These are phyloP conservation scores for Acanthiza pusilla DNA, from an alignment of 2,797 vertebrate genomes.

Conservation along the genomic window DNA sequence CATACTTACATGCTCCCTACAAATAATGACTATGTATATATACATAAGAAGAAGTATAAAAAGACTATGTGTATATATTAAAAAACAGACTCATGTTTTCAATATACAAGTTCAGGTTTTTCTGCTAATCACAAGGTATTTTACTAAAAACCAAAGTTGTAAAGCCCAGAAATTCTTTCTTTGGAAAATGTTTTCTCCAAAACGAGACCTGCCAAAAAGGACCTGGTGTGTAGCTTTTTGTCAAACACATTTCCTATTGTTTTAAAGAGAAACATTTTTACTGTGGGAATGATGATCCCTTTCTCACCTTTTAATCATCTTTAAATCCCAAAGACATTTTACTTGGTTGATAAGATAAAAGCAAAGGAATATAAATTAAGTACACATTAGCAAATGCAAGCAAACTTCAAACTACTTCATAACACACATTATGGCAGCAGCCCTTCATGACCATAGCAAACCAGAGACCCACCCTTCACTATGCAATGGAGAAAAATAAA, in stretches of 20 bases:
- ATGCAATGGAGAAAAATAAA: neutral
- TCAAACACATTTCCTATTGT: neutral
- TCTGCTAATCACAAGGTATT: neutral
- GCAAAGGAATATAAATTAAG: constrained; percentile 8
- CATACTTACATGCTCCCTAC: neutral
- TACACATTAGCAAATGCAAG: neutral
- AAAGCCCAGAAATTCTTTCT: neutral
- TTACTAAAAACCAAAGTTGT: neutral
- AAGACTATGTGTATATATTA: neutral
- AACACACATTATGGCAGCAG: neutral
- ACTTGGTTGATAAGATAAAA: constrained; percentile 21
- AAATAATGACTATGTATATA: neutral
- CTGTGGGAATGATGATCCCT: neutral
- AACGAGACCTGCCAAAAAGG: neutral
- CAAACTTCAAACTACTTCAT: neutral
- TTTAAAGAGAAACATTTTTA: neutral
- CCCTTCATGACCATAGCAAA: neutral
- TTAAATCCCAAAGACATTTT: constrained; percentile 31
- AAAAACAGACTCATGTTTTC: neutral
- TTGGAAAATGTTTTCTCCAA: neutral
- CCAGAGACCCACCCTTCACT: neutral
- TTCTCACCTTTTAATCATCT: constrained; percentile 40
- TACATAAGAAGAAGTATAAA: neutral
- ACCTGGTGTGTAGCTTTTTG: neutral
- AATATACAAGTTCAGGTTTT: neutral